Conservation (phyloP, 1,140 invertebrate species). For the Bombus turneri region DNA sequence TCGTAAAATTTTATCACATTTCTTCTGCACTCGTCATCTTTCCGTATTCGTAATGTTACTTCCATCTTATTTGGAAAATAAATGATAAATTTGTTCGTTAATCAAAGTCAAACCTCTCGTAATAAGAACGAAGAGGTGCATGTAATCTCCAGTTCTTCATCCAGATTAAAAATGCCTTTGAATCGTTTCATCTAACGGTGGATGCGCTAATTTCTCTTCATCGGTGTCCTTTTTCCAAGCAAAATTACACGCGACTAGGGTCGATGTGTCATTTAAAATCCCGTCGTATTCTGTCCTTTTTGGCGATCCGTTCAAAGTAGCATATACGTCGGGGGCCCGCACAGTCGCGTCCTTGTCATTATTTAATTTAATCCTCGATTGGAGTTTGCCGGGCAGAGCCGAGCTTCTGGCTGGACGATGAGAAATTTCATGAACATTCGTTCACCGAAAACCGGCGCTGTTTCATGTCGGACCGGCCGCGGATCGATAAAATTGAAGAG, state of each 20-base stretch:
- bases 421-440: conserved; percentile 27
- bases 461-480: neutral
- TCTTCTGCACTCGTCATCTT: no score
- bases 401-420: neutral
- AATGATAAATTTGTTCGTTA: neutral
- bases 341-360: conserved; percentile 18
- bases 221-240: neutral
- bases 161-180: neutral
- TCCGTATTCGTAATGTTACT: no score
- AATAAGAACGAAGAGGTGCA: neutral
- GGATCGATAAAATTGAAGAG: conserved; percentile 38
- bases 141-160: neutral
- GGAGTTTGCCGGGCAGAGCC: neutral
- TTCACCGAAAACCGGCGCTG: neutral
- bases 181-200: neutral
- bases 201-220: neutral
- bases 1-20: no score
- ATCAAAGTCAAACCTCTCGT: neutral
- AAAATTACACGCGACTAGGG: neutral
- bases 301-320: neutral
- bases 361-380: conserved; percentile 39
- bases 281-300: neutral
- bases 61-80: neutral
- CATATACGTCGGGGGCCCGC: neutral
- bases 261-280: neutral